Percentiles rank a stretch among this genome's conserved stretches.
phyloP scores from a whole-genome alignment of 1,140 invertebrate genomes.

The Drosophila lini region DNA sequence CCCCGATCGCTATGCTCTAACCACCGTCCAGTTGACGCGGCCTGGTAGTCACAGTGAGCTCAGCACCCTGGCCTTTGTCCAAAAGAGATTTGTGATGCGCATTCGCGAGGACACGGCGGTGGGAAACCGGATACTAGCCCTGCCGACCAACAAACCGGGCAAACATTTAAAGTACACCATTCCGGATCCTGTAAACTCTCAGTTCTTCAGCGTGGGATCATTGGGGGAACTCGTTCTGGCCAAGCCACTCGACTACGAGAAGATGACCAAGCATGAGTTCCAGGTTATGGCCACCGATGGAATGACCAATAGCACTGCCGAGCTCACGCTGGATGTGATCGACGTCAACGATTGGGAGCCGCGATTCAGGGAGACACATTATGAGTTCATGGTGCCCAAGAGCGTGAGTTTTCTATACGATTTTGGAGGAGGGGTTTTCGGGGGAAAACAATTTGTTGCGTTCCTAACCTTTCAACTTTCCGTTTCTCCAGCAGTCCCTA shows the following conservation, averaged over 20 bases:
- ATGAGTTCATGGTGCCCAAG: conserved; percentile 89
- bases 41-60: conserved; percentile 83
- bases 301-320: conserved; percentile 85
- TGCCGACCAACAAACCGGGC: conserved; percentile 87
- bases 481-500: conserved; percentile 59
- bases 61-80: conserved; percentile 88
- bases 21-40: conserved; percentile 89
- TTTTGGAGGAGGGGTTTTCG: too few relatives aligned
- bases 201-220: conserved; percentile 88
- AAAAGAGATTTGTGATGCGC: conserved; percentile 89
- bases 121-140: conserved; percentile 88
- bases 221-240: conserved; percentile 92
- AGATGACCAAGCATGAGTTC: conserved; percentile 89
- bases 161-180: conserved; percentile 85
- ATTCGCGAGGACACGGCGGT: conserved; percentile 91
- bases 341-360: conserved; percentile 98
- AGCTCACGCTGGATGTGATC: conserved; percentile 91
- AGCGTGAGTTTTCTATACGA: conserved; percentile 61
- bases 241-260: conserved; percentile 92
- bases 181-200: conserved; percentile 74
- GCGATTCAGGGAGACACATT: conserved; percentile 93
- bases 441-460: too few relatives aligned
- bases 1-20: conserved; percentile 93
- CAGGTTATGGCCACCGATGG: conserved; percentile 94
- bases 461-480: neutral